Conservation (phyloP, 2,888 invertebrate species). For the Cataglyphis altisquamis region DNA sequence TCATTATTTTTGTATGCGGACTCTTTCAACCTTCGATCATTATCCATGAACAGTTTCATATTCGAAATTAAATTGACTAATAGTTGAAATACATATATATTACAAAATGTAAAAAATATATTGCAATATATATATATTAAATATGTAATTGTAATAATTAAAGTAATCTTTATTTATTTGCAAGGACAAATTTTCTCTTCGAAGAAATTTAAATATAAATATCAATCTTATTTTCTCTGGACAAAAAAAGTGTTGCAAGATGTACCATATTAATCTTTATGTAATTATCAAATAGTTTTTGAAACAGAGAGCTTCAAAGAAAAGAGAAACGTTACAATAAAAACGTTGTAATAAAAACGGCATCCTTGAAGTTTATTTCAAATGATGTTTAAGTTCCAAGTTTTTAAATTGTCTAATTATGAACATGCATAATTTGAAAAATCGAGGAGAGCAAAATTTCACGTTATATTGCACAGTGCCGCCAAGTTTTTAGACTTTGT, state of each 20-base stretch:
- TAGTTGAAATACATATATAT: neutral
- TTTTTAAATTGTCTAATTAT: neutral
- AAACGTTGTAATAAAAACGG: too few species aligned
- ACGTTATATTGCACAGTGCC: neutral
- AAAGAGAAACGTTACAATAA: too few species aligned
- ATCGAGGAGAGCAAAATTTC: neutral
- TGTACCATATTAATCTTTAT: neutral
- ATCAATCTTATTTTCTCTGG: neutral
- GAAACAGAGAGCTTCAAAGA: neutral
- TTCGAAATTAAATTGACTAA: neutral
- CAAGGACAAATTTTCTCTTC: neutral
- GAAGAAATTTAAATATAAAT: neutral
- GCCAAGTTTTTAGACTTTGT: slow-evolving; percentile 32
- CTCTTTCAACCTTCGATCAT: neutral
- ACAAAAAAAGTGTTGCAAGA: neutral
- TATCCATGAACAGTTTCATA: neutral
- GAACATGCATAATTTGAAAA: neutral
- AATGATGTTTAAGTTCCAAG: neutral
- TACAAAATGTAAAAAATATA: neutral
- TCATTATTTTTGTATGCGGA: slow-evolving; percentile 12
- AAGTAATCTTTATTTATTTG: neutral
- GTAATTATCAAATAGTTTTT: neutral
- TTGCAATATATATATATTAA: neutral
- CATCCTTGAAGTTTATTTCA: neutral
- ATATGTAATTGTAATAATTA: neutral